Evolutionary conservation across 2,113 vertebrate species (phyloP).

Genomic region (Pteropus alecto): DNA sequence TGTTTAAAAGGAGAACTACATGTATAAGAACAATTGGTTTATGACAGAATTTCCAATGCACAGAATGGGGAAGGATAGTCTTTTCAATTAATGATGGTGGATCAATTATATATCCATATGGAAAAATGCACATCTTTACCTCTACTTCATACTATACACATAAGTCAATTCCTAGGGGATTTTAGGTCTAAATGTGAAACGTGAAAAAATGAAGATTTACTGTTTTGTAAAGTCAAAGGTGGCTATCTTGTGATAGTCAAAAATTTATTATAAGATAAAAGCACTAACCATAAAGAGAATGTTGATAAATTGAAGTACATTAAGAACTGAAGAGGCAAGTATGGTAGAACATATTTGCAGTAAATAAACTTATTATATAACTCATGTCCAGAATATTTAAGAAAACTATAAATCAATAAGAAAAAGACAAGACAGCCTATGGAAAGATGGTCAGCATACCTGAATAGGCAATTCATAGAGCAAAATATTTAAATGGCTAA

Average conservation of each 20-base stretch:
- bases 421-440: background rate
- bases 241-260: background rate
- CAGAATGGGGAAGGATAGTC: background rate
- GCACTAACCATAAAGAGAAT: background rate
- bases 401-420: background rate
- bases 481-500: background rate
- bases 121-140: background rate
- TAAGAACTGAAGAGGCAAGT: background rate
- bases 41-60: background rate
- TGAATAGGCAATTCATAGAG: background rate
- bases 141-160: background rate
- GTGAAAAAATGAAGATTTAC: background rate
- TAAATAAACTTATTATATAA: background rate
- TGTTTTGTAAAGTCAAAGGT: background rate
- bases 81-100: background rate
- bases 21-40: background rate
- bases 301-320: background rate
- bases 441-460: background rate
- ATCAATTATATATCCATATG: background rate
- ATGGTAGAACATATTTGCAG: background rate
- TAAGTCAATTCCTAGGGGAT: background rate
- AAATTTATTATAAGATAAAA: background rate
- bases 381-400: background rate
- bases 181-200: background rate
- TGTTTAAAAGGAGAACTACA: background rate